Evolutionary conservation across 2,113 vertebrate species (phyloP), one percentile per base, ranked within the genome.

Genomic region (Syrmaticus mikado): DNA sequence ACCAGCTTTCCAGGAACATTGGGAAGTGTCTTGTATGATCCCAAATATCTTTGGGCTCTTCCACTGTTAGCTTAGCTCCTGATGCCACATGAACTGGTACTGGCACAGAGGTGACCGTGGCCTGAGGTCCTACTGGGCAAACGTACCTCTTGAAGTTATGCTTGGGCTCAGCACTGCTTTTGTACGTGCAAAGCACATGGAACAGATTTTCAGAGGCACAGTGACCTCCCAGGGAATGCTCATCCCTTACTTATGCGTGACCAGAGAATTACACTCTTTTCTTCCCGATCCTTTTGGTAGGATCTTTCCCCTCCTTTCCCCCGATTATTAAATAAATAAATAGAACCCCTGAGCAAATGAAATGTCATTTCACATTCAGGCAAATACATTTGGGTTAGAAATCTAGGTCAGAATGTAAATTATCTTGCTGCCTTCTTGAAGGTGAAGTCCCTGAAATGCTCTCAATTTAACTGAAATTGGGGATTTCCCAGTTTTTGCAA

Each of bases 391-490:
- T 95, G 80, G 93, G 95, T 94, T 95, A 97, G 93, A 92, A 97
- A 96, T 97, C 94, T 97, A 95, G 96, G 96, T 97, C 95, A 96
- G 82, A 92, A 96, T 96, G 88, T 94, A 96, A 95, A 97, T 96
- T 96, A 95, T 92, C 93, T 93, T 53, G 25, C 92, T 93, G 74
- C 90, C 60, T 96, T 94, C 90, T 87, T 82, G 90, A 90, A 94
- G 95, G 93, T 95, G 92, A 95, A 95, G 93, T 96, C 93, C 92
- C 95, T 97, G 96, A 93, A 95, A 96, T 72, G 80, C 78, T 93
- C 93, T 96, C 84, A 28, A 92, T 96, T 92, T 94, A 92, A 95
- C 74, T 82, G 94, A 92, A 96, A 95, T 87, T 91, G 89, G 92
- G 93, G 87, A 93, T 95, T 96, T 97, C 96, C 93, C 46, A 58